Percentiles rank a stretch among this genome's conserved stretches.
phyloP scores from a whole-genome alignment of 2,113 vertebrate species.

The Rhizomys pruinosus region DNA sequence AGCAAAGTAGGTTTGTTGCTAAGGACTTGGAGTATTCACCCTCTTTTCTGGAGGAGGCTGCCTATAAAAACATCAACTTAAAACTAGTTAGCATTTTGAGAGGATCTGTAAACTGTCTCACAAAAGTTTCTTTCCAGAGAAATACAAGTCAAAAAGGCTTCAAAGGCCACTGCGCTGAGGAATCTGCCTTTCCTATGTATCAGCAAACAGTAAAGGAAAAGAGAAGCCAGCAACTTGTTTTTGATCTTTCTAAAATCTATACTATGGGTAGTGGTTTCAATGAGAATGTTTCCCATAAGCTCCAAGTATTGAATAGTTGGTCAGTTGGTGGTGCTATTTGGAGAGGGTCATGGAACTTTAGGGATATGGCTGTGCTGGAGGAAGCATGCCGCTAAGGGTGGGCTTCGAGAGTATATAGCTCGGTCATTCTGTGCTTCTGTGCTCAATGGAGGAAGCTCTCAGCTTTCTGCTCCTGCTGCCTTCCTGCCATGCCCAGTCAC shows the following conservation, averaged over 20 bases:
- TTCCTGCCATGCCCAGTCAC: no score
- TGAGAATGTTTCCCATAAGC: no score
- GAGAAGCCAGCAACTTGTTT: not conserved
- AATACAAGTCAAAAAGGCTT: not conserved
- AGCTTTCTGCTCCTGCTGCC: no score
- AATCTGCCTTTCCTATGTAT: not conserved
- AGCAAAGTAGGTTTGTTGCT: slow-evolving; percentile 65
- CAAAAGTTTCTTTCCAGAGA: not conserved
- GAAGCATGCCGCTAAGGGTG: no score
- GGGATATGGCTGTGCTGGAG: no score
- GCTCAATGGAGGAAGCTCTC: no score
- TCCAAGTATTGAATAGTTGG: no score
- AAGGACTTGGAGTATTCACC: slow-evolving; percentile 29
- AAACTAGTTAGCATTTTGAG: slow-evolving; percentile 17
- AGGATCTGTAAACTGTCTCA: slow-evolving; percentile 1
- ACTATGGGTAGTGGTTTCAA: no score
- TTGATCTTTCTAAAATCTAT: not conserved
- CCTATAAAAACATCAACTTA: not conserved
- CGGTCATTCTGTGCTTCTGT: no score
- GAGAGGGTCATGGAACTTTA: no score
- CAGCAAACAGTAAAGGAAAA: not conserved
- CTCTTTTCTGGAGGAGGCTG: slow-evolving; percentile 12
- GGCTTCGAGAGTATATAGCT: no score
- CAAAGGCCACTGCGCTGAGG: not conserved
- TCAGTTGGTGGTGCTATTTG: no score